These are phyloP conservation scores for Solea senegalensis DNA, from an alignment of 2,113 vertebrate species.

Conservation along the genomic window DNA sequence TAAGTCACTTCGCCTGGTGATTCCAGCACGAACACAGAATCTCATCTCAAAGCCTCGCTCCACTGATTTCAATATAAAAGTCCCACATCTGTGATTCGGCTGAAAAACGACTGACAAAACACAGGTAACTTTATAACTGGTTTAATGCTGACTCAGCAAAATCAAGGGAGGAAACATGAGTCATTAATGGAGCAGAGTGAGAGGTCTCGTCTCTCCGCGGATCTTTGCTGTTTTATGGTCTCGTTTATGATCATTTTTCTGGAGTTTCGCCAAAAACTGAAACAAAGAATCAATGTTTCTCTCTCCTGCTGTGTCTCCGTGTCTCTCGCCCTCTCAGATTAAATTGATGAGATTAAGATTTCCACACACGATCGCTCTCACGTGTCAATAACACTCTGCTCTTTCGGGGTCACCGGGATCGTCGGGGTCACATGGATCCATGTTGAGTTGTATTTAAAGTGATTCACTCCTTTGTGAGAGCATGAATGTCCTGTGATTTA, in stretches of 20 bases:
- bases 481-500: background rate
- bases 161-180: too few relatives aligned
- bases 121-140: too few relatives aligned
- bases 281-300: slow-evolving; percentile 41
- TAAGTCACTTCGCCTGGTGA: too few relatives aligned
- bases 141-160: too few relatives aligned
- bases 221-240: slow-evolving; percentile 42
- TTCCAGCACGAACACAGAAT: slow-evolving; percentile 47
- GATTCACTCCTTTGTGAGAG: background rate
- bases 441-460: slow-evolving; percentile 26
- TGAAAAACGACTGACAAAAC: too few relatives aligned
- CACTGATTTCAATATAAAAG: slow-evolving; percentile 54
- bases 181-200: background rate
- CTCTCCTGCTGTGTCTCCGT: slow-evolving; percentile 1
- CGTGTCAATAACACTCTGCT: slow-evolving; percentile 36
- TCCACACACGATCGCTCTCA: slow-evolving; percentile 38
- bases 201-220: background rate
- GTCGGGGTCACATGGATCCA: slow-evolving; percentile 14
- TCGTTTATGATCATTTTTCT: slow-evolving; percentile 49
- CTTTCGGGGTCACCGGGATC: background rate
- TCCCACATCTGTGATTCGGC: too few relatives aligned
- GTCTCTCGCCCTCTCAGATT: slow-evolving; percentile 18
- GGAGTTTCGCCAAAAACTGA: slow-evolving; percentile 41
- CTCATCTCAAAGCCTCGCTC: slow-evolving; percentile 22
- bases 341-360: slow-evolving; percentile 53